These are phyloP conservation scores for Auanema freiburgensis DNA, from an alignment of 2,888 invertebrate genomes.

Conservation along the genomic window DNA sequence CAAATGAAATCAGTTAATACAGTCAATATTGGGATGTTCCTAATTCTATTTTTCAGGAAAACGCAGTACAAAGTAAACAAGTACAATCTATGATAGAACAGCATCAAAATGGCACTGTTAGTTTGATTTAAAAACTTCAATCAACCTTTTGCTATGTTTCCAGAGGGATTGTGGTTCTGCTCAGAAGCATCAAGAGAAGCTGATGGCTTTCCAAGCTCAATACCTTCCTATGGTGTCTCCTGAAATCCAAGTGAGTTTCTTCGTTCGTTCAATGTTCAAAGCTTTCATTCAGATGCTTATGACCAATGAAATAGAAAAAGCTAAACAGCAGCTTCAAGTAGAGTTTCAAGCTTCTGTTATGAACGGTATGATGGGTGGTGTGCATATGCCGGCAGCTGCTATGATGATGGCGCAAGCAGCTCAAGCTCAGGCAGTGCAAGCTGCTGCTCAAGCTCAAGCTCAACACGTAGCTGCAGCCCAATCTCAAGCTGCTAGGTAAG, in stretches of 20 bases:
- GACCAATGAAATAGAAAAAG: too few species aligned
- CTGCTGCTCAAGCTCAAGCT: background rate
- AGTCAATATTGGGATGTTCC: too few species aligned
- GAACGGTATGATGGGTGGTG: slow-evolving; percentile 14
- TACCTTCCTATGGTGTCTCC: slow-evolving; percentile 13
- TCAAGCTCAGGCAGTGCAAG: slow-evolving; percentile 19
- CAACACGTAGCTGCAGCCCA: too few species aligned
- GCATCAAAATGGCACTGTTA: slow-evolving; percentile 4
- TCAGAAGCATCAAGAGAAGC: slow-evolving; percentile 12
- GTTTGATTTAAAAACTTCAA: background rate
- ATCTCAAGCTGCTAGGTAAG: too few species aligned
- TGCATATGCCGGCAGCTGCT: slow-evolving; percentile 8
- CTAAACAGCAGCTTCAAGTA: too few species aligned
- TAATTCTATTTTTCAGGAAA: slow-evolving; percentile 9
- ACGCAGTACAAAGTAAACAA: slow-evolving; percentile 1
- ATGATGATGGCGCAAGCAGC: slow-evolving; percentile 22
- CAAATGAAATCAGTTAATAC: slow-evolving; percentile 11
- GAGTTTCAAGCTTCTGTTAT: too few species aligned
- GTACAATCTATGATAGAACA: slow-evolving; percentile 3
- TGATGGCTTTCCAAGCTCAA: slow-evolving; percentile 3
- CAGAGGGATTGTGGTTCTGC: slow-evolving; percentile 8
- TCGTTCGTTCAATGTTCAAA: too few species aligned
- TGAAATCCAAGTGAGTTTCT: slow-evolving; percentile 6
- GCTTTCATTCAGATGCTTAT: too few species aligned
- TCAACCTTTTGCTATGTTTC: background rate